Base-by-base conservation (phyloP, 2,888 invertebrate genomes). In the Eilema caniola region DNA sequence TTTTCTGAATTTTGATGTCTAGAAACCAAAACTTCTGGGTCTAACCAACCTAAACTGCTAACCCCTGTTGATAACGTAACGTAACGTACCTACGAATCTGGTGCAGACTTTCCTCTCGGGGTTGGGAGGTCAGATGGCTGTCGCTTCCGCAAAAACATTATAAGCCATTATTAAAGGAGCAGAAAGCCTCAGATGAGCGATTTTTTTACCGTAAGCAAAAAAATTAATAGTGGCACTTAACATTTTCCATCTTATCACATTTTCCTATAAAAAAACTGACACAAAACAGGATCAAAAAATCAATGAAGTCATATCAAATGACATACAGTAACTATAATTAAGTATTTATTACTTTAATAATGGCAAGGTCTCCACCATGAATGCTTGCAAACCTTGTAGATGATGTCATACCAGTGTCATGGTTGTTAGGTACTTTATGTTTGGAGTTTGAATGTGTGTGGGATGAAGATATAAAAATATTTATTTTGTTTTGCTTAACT, bases 361-460 rank as follows among this genome's bases (percentile, higher is more conserved):
- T 78, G 77, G 76, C 85, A 88, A 88, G 86, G 87, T 85, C 84
- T 71, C 69, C 73, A 70, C 66, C 77, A 82, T 83, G 73, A 79
- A 79, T 79, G 80, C 83, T 84, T 86, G 82, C 85, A 83, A 85
- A 75, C 78, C 83, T 80, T 71, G 74, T 63, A 57, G 78, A 73
- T 88, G 88, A 88, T 88, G 88, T 88, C 88, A 89, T 85, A 71
- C 68, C 66, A 61, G 70, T 78, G 68, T 72, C 59, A 72, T 59
- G 65, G 41, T 66, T 62, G 28, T 59, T 62, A n/a, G n/a, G n/a
- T n/a, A 65, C 25, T 62, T 65, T 59, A 69, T 76, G 72, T 74
- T 75, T 72, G 75, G 31, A 71, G 72, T 62, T 64, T 67, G 71
- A 25, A 28, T 64, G 33, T 69, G 37, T 31, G 41, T 53, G 33